Conservation (phyloP, 2,888 invertebrate species). For the Exocentrus adspersus region DNA sequence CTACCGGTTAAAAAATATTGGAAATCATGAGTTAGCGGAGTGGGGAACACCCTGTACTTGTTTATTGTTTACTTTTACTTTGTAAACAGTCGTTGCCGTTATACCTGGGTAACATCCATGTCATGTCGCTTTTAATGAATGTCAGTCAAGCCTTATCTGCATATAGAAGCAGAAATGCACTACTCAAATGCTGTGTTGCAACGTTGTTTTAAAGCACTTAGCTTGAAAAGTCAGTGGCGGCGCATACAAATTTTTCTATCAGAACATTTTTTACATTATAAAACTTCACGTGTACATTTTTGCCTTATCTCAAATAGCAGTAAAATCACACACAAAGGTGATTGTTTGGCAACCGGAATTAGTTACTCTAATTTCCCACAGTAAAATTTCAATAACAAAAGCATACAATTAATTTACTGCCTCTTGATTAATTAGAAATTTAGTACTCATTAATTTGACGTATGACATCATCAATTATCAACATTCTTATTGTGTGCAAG, state of each 20-base stretch:
- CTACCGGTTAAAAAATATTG: not conserved
- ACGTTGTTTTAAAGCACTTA: too few species aligned
- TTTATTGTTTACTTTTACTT: not conserved
- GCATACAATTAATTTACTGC: not conserved
- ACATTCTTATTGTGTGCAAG: not conserved
- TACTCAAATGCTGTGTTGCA: too few species aligned
- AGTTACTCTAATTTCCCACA: constrained; percentile 1
- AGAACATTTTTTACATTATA: too few species aligned
- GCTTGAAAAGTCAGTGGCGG: too few species aligned
- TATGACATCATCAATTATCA: not conserved
- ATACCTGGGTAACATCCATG: not conserved
- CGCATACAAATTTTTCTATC: too few species aligned
- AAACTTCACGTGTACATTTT: too few species aligned
- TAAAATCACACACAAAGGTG: too few species aligned
- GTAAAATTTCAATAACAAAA: constrained; percentile 3
- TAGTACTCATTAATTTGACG: not conserved
- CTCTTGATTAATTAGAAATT: not conserved
- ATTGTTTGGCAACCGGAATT: not conserved
- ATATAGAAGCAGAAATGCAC: not conserved
- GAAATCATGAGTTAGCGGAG: too few species aligned
- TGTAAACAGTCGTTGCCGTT: not conserved
- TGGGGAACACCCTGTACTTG: too few species aligned
- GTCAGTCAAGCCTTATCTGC: not conserved
- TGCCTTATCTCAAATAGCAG: too few species aligned
- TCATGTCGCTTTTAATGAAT: not conserved